These are phyloP conservation scores for Tinamus major DNA, from an alignment of 2,797 vertebrate species.

Conservation along the genomic window DNA sequence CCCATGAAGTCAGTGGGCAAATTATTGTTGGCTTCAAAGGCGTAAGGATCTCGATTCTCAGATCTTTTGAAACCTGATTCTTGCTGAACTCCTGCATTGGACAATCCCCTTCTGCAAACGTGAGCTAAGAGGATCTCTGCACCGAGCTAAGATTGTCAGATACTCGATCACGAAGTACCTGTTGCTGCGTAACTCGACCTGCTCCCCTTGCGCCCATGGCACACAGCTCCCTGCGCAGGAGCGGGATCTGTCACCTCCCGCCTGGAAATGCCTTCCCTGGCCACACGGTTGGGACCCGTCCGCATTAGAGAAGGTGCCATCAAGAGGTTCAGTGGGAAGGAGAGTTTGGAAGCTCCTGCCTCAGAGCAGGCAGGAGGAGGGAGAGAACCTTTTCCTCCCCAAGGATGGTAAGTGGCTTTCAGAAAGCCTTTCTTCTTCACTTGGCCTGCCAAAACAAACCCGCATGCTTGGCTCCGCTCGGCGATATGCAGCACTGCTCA, in stretches of 20 bases:
- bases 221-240: not conserved
- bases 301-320: not conserved
- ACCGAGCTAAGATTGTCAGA: not conserved
- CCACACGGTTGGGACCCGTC: not conserved
- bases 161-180: not conserved
- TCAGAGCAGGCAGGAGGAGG: conserved; percentile 44
- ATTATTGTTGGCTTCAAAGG: conserved; percentile 7
- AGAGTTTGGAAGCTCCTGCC: conserved; percentile 22
- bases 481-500: not conserved
- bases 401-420: conserved; percentile 68
- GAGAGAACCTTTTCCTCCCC: conserved; percentile 30
- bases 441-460: conserved; percentile 24
- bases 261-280: not conserved
- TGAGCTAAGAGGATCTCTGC: not conserved
- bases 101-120: not conserved
- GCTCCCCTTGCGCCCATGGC: not conserved
- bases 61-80: conserved; percentile 42
- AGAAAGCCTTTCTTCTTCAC: conserved; percentile 49
- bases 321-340: conserved; percentile 19
- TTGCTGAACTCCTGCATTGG: conserved; percentile 22
- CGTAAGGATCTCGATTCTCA: not conserved
- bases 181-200: not conserved
- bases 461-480: conserved; percentile 29
- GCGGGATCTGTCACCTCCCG: not conserved
- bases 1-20: not conserved